Percentiles rank a stretch among this genome's conserved stretches.
Conservation (phyloP, 2,888 invertebrate species). For the Pilophorus perplexus region DNA sequence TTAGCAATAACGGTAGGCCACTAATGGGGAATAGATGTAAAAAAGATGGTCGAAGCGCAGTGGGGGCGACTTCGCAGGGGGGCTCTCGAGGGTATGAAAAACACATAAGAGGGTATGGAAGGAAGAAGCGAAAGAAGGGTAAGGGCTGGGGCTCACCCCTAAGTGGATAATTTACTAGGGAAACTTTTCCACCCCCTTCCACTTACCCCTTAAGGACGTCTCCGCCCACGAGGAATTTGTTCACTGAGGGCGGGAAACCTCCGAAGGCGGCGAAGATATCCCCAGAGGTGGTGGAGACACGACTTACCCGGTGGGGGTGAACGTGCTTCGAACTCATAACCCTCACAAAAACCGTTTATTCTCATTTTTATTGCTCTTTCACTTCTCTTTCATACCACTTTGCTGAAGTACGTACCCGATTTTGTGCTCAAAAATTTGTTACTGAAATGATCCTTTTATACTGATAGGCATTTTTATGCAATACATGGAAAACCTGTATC, state of each 20-base stretch:
- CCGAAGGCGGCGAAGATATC: neutral
- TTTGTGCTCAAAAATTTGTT: no score
- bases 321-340: constrained; percentile 14
- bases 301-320: neutral
- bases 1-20: constrained; percentile 38
- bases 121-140: neutral
- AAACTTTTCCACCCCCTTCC: constrained; percentile 17
- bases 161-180: constrained; percentile 31
- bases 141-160: constrained; percentile 9
- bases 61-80: neutral
- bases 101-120: constrained; percentile 21
- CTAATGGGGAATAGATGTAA: constrained; percentile 46
- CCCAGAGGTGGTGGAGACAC: neutral
- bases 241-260: neutral
- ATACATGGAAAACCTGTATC: no score
- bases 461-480: no score
- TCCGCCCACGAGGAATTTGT: constrained; percentile 32
- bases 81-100: constrained; percentile 21
- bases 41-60: constrained; percentile 37
- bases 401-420: no score
- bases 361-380: no score
- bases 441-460: no score
- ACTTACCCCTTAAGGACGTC: no score
- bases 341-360: constrained; percentile 10
- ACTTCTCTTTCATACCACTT: no score